Conservation (phyloP, 1,140 invertebrate species). For the Caenorhabditis tropicalis region DNA sequence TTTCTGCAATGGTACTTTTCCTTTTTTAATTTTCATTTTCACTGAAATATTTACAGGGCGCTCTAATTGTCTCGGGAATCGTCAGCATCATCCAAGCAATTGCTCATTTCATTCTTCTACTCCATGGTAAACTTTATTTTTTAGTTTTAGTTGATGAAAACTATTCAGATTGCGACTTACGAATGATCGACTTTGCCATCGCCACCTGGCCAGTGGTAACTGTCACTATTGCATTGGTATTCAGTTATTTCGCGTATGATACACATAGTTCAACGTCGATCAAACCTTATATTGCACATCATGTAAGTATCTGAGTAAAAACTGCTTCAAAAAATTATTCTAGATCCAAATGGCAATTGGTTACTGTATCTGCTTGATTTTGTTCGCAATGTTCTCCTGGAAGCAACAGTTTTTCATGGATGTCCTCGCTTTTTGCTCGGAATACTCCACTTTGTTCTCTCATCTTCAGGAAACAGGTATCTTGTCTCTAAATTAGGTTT, state of each 20-base stretch:
- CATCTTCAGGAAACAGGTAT: background rate
- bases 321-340: background rate
- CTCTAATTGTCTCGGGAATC: background rate
- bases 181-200: slow-evolving; percentile 20
- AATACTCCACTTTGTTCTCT: background rate
- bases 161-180: slow-evolving; percentile 1
- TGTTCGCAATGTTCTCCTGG: background rate
- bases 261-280: background rate
- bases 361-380: background rate
- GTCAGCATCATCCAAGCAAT: background rate
- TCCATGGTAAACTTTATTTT: background rate
- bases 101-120: background rate
- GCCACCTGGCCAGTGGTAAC: slow-evolving; percentile 4
- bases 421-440: background rate
- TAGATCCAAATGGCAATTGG: background rate
- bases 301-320: background rate
- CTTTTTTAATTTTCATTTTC: too few species aligned
- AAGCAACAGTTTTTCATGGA: background rate
- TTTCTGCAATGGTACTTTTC: background rate
- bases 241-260: background rate
- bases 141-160: background rate
- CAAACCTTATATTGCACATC: slow-evolving; percentile 11
- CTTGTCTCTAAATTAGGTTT: background rate
- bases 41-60: background rate
- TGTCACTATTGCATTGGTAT: background rate